These are phyloP conservation scores for Brachionus manjavacas DNA, from an alignment of 1,140 invertebrate genomes.

Conservation along the genomic window DNA sequence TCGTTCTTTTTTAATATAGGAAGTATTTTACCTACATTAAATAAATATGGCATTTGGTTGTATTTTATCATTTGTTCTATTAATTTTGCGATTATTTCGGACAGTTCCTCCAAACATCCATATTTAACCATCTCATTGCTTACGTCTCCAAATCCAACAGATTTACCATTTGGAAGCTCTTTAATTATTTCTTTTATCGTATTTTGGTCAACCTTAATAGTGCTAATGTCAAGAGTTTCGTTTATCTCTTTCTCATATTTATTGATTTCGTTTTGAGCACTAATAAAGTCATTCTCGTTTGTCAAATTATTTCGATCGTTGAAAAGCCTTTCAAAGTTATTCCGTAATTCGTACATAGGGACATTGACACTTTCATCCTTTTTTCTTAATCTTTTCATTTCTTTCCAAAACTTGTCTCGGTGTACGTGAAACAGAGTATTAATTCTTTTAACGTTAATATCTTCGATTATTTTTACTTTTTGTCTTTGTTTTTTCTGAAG, in stretches of 20 bases:
- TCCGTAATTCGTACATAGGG: neutral
- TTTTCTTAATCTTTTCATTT: neutral
- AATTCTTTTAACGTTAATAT: neutral
- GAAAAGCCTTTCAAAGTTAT: neutral
- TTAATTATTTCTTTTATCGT: constrained; percentile 3
- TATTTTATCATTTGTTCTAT: neutral
- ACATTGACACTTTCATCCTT: neutral
- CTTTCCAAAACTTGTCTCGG: neutral
- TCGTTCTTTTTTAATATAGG: neutral
- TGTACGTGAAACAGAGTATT: neutral
- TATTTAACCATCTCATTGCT: neutral
- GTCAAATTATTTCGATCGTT: neutral
- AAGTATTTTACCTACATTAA: neutral
- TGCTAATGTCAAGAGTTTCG: neutral
- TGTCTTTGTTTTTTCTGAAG: neutral
- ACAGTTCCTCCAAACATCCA: neutral
- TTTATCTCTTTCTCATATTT: neutral
- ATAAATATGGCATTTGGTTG: neutral
- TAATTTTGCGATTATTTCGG: neutral
- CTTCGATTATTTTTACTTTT: neutral
- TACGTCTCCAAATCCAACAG: neutral
- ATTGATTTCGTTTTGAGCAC: neutral
- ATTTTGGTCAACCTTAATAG: neutral
- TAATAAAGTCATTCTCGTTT: neutral
- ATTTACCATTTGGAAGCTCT: neutral